These are phyloP conservation scores for Girardia tigrina DNA, from an alignment of 2,888 invertebrate species.

Conservation along the genomic window DNA sequence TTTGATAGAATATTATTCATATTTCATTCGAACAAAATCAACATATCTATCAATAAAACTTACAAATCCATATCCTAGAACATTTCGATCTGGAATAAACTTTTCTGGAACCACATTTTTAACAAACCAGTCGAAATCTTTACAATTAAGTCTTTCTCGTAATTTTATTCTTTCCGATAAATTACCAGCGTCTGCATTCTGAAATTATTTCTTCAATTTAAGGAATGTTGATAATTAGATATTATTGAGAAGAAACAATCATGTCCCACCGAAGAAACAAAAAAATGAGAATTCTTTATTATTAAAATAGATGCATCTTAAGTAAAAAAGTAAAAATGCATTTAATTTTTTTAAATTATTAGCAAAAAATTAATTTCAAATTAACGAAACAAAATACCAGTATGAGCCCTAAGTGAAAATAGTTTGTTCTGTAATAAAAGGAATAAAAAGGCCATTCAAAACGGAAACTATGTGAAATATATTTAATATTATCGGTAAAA, in stretches of 20 bases:
- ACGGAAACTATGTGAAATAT: too few relatives aligned
- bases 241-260: too few relatives aligned
- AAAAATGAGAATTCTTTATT: background rate
- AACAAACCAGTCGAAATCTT: slow-evolving; percentile 79
- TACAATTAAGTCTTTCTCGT: slow-evolving; percentile 67
- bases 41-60: slow-evolving; percentile 5
- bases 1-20: slow-evolving; percentile 33
- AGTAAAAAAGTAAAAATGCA: too few relatives aligned
- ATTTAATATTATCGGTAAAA: too few relatives aligned
- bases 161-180: slow-evolving; percentile 65
- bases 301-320: too few relatives aligned
- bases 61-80: slow-evolving; percentile 59
- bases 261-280: slow-evolving; percentile 36
- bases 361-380: too few relatives aligned
- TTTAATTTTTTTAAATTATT: too few relatives aligned
- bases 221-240: background rate
- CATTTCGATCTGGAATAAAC: slow-evolving; percentile 71
- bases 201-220: background rate
- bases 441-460: too few relatives aligned
- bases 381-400: too few relatives aligned
- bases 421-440: too few relatives aligned
- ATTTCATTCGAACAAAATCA: background rate
- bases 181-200: slow-evolving; percentile 59
- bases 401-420: too few relatives aligned
- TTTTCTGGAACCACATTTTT: slow-evolving; percentile 75